Conservation (phyloP, 1,140 invertebrate genomes). For the Druon quercuslanigerum region DNA sequence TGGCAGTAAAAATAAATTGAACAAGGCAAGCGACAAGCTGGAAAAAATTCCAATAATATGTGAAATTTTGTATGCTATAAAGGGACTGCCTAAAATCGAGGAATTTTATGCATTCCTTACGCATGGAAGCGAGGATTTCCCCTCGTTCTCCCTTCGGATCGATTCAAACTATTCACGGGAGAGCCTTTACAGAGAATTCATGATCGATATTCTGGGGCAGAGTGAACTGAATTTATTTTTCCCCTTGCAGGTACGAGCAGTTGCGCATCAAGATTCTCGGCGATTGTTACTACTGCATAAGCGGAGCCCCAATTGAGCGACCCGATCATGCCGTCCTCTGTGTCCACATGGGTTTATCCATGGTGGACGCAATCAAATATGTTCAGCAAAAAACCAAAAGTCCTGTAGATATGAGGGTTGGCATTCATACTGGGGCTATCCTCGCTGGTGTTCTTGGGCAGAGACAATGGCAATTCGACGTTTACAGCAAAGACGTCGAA, state of each 20-base stretch:
- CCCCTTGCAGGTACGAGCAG: constrained; percentile 91
- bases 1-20: not conserved
- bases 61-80: not conserved
- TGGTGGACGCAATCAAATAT: constrained; percentile 98
- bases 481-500: constrained; percentile 98
- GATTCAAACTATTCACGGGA: not conserved
- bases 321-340: constrained; percentile 95
- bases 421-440: constrained; percentile 97
- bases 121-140: not conserved
- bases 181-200: not conserved
- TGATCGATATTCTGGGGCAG: not conserved
- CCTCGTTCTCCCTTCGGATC: not conserved
- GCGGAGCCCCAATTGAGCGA: constrained; percentile 90
- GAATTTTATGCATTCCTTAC: not conserved
- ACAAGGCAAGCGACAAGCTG: not conserved
- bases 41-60: not conserved
- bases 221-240: constrained; percentile 34
- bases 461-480: constrained; percentile 98
- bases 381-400: constrained; percentile 96
- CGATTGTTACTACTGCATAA: constrained; percentile 97
- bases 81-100: not conserved
- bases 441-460: constrained; percentile 97
- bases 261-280: constrained; percentile 96
- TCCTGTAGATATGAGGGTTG: constrained; percentile 98
- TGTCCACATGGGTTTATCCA: constrained; percentile 96